A percentile compares a stretch with the other conserved stretches of the same genome.
Evolutionary conservation across 2,888 invertebrate genomes (phyloP).

Genomic region (Diarsia rubi): DNA sequence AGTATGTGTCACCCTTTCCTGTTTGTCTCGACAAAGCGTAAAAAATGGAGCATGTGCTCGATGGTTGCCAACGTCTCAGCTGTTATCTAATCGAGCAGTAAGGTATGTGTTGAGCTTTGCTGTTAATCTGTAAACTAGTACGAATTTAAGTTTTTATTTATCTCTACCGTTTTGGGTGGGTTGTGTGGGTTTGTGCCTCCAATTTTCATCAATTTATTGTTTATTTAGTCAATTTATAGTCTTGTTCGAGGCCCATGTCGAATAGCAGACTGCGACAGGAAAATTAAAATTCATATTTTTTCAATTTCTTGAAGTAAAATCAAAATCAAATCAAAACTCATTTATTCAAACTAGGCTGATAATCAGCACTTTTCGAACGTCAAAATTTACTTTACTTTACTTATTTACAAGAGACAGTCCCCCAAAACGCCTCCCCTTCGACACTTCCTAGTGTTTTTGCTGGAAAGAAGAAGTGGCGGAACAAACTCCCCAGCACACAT

Average conservation of each 20-base stretch:
- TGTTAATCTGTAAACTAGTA: slow-evolving; percentile 8
- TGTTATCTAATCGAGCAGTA: slow-evolving; percentile 36
- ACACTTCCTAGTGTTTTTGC: too few species aligned
- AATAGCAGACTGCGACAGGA: too few species aligned
- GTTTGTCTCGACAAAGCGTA: slow-evolving; percentile 28
- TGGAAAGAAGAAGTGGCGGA: too few species aligned
- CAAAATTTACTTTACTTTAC: too few species aligned
- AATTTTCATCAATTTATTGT: neutral
- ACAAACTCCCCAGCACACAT: too few species aligned
- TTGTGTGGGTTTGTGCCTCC: neutral
- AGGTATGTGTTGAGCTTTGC: neutral
- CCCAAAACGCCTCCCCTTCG: too few species aligned
- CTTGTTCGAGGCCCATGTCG: neutral
- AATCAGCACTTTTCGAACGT: too few species aligned
- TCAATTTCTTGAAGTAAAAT: too few species aligned
- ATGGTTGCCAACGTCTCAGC: slow-evolving; percentile 11
- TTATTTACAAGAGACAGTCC: too few species aligned
- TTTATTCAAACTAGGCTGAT: too few species aligned
- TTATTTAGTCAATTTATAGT: neutral
- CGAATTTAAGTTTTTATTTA: neutral
- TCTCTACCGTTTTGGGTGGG: neutral
- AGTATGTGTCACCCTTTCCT: slow-evolving; percentile 36
- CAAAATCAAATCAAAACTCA: too few species aligned
- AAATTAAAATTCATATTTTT: neutral
- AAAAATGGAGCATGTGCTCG: slow-evolving; percentile 25